These are phyloP conservation scores for Leucoraja erinaceus DNA, from an alignment of 2,113 vertebrate genomes.

Conservation along the genomic window DNA sequence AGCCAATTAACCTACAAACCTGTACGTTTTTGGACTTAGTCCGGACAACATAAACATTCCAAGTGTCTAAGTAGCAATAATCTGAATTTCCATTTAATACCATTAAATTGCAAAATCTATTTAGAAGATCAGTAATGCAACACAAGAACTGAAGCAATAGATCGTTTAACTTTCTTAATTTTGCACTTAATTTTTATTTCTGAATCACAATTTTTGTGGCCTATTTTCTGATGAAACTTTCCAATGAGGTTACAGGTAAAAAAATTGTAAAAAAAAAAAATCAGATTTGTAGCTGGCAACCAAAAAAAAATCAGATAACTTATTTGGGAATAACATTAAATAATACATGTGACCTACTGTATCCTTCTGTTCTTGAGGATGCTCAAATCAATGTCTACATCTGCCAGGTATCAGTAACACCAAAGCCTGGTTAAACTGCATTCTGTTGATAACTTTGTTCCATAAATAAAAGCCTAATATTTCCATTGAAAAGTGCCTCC, in stretches of 20 bases:
- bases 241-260: not conserved
- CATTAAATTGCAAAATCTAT: not conserved
- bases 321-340: not conserved
- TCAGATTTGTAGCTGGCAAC: not conserved
- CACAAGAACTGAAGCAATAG: not conserved
- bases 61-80: not conserved
- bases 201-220: not conserved
- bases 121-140: not conserved
- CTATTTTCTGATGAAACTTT: not conserved
- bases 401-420: not conserved
- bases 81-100: not conserved
- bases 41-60: not conserved
- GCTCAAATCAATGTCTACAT: not conserved
- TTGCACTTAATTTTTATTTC: not conserved
- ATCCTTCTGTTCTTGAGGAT: not conserved
- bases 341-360: not conserved
- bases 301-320: not conserved
- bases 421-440: not conserved
- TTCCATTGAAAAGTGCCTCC: slow-evolving; percentile 23
- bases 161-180: not conserved
- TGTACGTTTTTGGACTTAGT: no score
- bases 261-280: not conserved
- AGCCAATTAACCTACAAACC: no score
- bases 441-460: slow-evolving; percentile 8
- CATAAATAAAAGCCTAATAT: slow-evolving; percentile 15